Evolutionary conservation across 2,797 vertebrate genomes (phyloP).

Genomic region (Percopsis omiscomaycus): DNA sequence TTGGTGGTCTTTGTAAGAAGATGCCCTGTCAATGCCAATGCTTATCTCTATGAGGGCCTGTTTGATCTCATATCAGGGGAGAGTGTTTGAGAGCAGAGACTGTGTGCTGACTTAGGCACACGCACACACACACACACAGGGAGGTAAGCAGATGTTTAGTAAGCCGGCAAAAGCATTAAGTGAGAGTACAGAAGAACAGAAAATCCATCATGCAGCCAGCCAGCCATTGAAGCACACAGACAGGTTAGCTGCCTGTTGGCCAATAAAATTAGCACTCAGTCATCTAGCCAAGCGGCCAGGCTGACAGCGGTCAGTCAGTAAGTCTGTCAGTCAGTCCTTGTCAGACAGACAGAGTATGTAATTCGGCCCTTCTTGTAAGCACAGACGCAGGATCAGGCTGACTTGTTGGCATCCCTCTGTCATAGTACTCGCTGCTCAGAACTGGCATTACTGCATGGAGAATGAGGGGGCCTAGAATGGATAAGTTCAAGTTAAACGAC

Average conservation of each 20-base stretch:
- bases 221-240: background rate
- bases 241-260: background rate
- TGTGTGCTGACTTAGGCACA: slow-evolving; percentile 5
- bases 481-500: background rate
- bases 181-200: slow-evolving; percentile 18
- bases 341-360: background rate
- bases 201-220: slow-evolving; percentile 9
- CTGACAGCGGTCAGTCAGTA: background rate
- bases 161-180: too few relatives aligned
- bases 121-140: slow-evolving; percentile 3
- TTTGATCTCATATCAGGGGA: slow-evolving; percentile 17
- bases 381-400: too few relatives aligned
- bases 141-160: slow-evolving; percentile 5
- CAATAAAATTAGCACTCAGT: slow-evolving; percentile 5
- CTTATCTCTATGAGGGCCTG: slow-evolving; percentile 17
- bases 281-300: slow-evolving; percentile 30
- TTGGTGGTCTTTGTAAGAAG: background rate
- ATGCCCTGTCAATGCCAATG: background rate
- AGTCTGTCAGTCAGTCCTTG: slow-evolving; percentile 4
- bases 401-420: slow-evolving; percentile 17
- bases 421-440: slow-evolving; percentile 45
- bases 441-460: slow-evolving; percentile 2
- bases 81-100: slow-evolving; percentile 45
- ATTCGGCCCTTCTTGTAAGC: too few relatives aligned
- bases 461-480: background rate